Base-by-base conservation (phyloP, 2,888 invertebrate species). In the Tenthredo livida region DNA sequence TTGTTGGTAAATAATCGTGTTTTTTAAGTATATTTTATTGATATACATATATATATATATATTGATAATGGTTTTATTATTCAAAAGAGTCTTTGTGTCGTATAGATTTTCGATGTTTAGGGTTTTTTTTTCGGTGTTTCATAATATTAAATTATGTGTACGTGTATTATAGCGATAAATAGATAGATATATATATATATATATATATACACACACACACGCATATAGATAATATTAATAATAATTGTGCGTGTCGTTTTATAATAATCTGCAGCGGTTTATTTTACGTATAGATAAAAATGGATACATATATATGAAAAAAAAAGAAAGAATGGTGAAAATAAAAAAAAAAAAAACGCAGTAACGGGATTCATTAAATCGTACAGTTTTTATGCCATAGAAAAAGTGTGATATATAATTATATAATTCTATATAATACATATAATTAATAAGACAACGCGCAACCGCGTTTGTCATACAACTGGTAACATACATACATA, bases 231-330 rank as follows among this genome's bases (percentile, higher is more conserved):
- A 25, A 21, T 10, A 58, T 25, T 58, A 61, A 78, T 37, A 37
- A 61, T 21, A 61, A 58, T 80, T 17, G 21, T 10, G 10, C 37
- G 70, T 33, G 43, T 73, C 40, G 40, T 21, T 21, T 73, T 40
- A 73, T 73, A 73, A 73, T 73, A 37, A 61, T 80, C 37, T 80
- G 80, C 80, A 80, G 61, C 58, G 58, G 80, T 80, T 80, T 61
- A 80, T 61, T 80, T 80, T 80, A 80, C 29, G 40, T 43, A n/a
- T 43, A n/a, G 54, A 12, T 15, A 73, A 21, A 73, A 73, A 43
- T 73, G 43, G 40, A 43, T 25, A 37, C 1, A 37, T 0, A 1
- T 6, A 25, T 25, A 43, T 25, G 7, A 47, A 4, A 47, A 47
- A 15, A 47, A 12, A 47, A 3, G 47, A 15, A 47, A 47, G 12